Evolutionary conservation across 2,113 vertebrate genomes (phyloP), one percentile per base, ranked within the genome.

Genomic region (Vombatus ursinus): DNA sequence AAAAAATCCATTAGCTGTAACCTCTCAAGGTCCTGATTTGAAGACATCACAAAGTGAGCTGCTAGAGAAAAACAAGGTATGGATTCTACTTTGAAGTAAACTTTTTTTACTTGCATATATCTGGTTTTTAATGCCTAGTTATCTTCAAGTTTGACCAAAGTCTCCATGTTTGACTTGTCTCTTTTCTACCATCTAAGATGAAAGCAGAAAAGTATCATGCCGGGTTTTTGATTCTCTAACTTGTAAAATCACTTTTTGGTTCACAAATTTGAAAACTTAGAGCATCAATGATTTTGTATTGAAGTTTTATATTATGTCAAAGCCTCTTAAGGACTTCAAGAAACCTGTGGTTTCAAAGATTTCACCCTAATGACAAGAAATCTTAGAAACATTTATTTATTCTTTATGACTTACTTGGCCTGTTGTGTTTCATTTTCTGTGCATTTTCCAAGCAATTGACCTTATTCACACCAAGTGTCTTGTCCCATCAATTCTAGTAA

Each of bases 41-140:
- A 94, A 97, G 94, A 95, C 91, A 14, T 23, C n/a, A 57, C 77
- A 52, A 48, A 90, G 0, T 0, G 95, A 94, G 9, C 16, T 92
- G 3, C 95, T 96, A 37, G 51, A 68, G 24, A 89, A 91, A 97
- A 90, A 90, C 51, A 92, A 97, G 93, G 68, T 96, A 94, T 0
- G 52, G 25, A 9, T 8, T 12, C 89, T 93, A 3, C 0, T 53
- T 52, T 26, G 84, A 50, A 53, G 28, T 8, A 22, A 7, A 0
- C 16, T 11, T 91, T 68, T 68, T 22, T 47, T 16, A n/a, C 25
- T 2, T 2, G 48, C 8, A 0, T 24, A 1, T 1, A 0, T 25
- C 47, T 8, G 3, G 49, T 0, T 3, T 50, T 8, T 24, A 0
- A 22, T 0, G 24, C 23, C 3, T 3, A 14, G 14, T 16, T 10